A percentile compares a stretch with the other conserved stretches of the same genome.
phyloP scores from a whole-genome alignment of 2,888 invertebrate genomes.

The Zeuzera pyrina region DNA sequence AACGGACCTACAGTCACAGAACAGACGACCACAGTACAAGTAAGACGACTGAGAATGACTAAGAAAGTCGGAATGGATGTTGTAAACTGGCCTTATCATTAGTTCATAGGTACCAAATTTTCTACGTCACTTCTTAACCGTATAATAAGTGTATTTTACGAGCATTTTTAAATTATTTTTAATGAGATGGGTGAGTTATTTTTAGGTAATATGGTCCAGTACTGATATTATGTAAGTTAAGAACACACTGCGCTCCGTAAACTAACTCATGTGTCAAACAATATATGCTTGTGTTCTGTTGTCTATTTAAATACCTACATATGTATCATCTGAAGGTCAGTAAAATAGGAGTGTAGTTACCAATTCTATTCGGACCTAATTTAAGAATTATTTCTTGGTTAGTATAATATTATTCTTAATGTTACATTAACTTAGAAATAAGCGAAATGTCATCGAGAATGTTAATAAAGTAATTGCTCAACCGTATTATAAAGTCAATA shows the following conservation, averaged over 20 bases:
- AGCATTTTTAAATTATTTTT: conserved; percentile 66
- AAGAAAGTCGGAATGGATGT: conserved; percentile 29
- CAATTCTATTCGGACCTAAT: conserved; percentile 33
- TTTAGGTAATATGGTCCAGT: conserved; percentile 54
- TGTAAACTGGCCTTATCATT: conserved; percentile 52
- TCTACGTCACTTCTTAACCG: conserved; percentile 67
- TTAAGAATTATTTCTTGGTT: conserved; percentile 26
- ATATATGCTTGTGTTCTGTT: conserved; percentile 37
- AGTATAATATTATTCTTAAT: conserved; percentile 23
- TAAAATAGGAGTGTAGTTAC: conserved; percentile 45
- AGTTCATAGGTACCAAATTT: conserved; percentile 66
- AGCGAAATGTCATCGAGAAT: conserved; percentile 29
- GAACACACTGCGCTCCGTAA: conserved; percentile 43
- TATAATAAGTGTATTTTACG: conserved; percentile 62
- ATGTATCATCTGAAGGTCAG: conserved; percentile 34
- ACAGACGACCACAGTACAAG: too few species aligned
- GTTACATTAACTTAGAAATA: conserved; percentile 31
- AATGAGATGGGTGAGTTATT: conserved; percentile 45
- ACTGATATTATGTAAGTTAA: conserved; percentile 57
- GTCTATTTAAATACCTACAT: conserved; percentile 28
- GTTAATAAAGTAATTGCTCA: conserved; percentile 49
- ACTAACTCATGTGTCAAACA: neutral
- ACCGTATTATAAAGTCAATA: conserved; percentile 13
- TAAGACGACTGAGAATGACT: too few species aligned
- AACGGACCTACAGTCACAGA: too few species aligned